Conservation (phyloP, 2,888 invertebrate genomes). For the Microchrysa polita region DNA sequence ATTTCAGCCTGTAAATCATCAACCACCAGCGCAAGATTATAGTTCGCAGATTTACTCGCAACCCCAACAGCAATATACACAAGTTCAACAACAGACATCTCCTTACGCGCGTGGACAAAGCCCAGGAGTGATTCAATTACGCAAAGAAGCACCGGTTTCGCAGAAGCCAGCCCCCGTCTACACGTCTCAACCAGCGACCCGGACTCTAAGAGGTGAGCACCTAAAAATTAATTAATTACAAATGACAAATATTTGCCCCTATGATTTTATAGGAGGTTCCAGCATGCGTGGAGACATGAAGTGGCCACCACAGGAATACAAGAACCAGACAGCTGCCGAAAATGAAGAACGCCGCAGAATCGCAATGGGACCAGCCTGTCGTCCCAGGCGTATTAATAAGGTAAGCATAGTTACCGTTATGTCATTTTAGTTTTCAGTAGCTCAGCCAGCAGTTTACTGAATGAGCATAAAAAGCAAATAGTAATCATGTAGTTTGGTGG, state of each 20-base stretch:
- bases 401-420: no score
- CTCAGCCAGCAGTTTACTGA: no score
- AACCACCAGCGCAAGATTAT: constrained; percentile 43
- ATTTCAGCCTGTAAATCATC: constrained; percentile 49
- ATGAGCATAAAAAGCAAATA: no score
- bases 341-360: constrained; percentile 76
- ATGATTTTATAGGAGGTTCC: constrained; percentile 70
- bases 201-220: constrained; percentile 72
- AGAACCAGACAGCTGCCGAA: constrained; percentile 77
- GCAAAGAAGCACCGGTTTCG: constrained; percentile 77
- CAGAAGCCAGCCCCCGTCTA: constrained; percentile 80
- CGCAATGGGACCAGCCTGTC: constrained; percentile 78
- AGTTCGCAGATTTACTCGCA: constrained; percentile 47
- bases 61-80: constrained; percentile 54
- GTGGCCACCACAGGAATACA: constrained; percentile 85
- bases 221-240: no score
- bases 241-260: neutral
- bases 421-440: no score
- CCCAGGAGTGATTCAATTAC: constrained; percentile 68
- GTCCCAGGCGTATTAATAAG: constrained; percentile 74
- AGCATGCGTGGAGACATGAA: constrained; percentile 88
- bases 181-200: constrained; percentile 82
- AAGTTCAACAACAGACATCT: constrained; percentile 55
- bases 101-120: constrained; percentile 63
- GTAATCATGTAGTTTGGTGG: no score